Evolutionary conservation across 2,888 invertebrate species (phyloP).

Genomic region (Ferrisia virgata): DNA sequence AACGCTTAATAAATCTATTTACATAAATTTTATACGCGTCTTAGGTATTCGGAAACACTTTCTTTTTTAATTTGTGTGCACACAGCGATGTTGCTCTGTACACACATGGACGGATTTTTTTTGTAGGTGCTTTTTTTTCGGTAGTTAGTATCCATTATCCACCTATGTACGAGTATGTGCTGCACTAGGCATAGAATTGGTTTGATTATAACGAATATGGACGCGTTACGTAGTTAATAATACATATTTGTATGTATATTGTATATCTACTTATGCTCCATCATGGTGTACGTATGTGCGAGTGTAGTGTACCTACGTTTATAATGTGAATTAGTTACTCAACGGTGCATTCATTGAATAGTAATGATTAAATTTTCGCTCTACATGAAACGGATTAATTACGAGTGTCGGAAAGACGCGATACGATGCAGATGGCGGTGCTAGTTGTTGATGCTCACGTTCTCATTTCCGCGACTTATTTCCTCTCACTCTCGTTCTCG

Average conservation of each 20-base stretch:
- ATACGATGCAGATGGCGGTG: too few species aligned
- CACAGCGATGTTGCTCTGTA: not conserved
- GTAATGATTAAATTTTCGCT: conserved; percentile 39
- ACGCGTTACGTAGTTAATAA: not conserved
- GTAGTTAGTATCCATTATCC: not conserved
- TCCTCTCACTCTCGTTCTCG: not conserved
- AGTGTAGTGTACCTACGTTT: not conserved
- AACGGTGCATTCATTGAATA: conserved; percentile 38
- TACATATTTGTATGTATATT: not conserved
- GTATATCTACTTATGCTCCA: not conserved
- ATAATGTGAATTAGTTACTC: conserved; percentile 35
- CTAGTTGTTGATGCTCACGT: conserved; percentile 17
- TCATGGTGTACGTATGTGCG: not conserved
- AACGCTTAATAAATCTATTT: not conserved
- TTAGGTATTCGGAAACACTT: not conserved
- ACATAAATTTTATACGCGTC: not conserved
- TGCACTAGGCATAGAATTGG: not conserved
- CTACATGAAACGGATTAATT: conserved; percentile 40
- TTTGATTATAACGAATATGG: not conserved
- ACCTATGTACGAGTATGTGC: not conserved
- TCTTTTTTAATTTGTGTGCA: not conserved
- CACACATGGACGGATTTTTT: not conserved
- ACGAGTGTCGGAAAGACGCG: not conserved
- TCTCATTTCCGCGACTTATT: conserved; percentile 19
- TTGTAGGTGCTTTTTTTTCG: not conserved